Base-by-base conservation (phyloP, 2,888 invertebrate genomes). In the Erynnis tages region DNA sequence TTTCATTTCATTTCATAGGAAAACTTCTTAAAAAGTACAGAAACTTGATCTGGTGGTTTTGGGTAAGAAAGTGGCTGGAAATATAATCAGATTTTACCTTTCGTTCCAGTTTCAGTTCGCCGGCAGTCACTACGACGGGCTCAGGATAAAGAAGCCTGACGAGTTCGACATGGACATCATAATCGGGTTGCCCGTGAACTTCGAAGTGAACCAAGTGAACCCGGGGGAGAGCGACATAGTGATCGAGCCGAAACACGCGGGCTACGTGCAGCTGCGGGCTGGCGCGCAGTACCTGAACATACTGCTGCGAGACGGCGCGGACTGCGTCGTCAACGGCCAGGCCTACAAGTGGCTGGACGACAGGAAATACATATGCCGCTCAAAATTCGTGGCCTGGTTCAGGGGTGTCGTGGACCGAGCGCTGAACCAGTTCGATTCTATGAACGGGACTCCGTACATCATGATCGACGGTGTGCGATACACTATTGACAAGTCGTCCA, bases 141-240 rank as follows among this genome's bases (percentile, higher is more conserved):
- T 92, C 19, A 91, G 91, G 70, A 87, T 92, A 0, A 85, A 90
- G 1, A 83, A 86, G 50, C 90, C 93, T 11, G 90, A 91, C 55
- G 93, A 93, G 62, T 93, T 90, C 59, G 93, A 93, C 63, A 80
- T 93, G 67, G 91, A 93, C 71, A 75, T 92, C 3, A 79, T 91
- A 2, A 82, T 93, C 37, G 76, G 82, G 0, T 65, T 93, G 10
- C 91, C 92, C 0, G 73, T 91, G 19, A 74, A 72, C 62, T n/a
- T 79, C 6, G 61, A 69, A 1, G 54, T 47, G 6, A 55, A 78
- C 6, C 48, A 45, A 0, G 11, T 19, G 1, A 69, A 76, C 58
- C 60, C 59, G 1, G 55, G 60, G 1, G 73, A 76, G 14, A 79
- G 82, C 30, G 82, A 86, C 63, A 76, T 91, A 14, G 61, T 69